Conservation (phyloP, 92 coral and sea anemone species). For the Zoanthus sansibaricus region DNA sequence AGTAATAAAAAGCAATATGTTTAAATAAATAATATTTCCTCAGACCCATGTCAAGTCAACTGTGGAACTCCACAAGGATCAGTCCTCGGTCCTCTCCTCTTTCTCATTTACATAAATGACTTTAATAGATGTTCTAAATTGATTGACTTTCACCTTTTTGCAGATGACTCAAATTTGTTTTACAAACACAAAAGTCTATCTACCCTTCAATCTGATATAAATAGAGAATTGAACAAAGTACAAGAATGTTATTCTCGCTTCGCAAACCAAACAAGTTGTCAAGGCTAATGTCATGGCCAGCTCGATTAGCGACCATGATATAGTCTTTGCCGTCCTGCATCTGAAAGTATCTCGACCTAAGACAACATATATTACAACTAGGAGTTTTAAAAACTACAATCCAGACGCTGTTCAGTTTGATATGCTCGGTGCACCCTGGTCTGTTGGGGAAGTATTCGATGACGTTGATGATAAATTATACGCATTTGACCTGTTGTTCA, state of each 20-base stretch:
- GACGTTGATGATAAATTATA: slow-evolving; percentile 54
- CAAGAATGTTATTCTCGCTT: not conserved
- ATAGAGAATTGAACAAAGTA: too few relatives aligned
- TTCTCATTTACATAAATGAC: too few relatives aligned
- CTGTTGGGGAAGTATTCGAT: slow-evolving; percentile 48
- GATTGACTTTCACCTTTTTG: too few relatives aligned
- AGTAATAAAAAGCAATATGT: too few relatives aligned
- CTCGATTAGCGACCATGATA: slow-evolving; percentile 51
- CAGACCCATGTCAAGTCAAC: too few relatives aligned
- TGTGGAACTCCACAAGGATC: too few relatives aligned
- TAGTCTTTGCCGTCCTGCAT: slow-evolving; percentile 31
- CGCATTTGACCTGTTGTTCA: slow-evolving; percentile 49
- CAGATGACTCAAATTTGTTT: too few relatives aligned
- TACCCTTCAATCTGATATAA: too few relatives aligned
- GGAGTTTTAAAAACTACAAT: slow-evolving; percentile 49
- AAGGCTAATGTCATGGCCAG: slow-evolving; percentile 38
- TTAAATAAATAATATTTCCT: too few relatives aligned
- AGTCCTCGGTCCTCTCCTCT: too few relatives aligned
- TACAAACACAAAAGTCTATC: too few relatives aligned
- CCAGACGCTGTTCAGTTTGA: slow-evolving; percentile 41
- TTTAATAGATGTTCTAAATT: too few relatives aligned
- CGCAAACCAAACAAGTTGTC: not conserved
- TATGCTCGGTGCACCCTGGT: slow-evolving; percentile 52
- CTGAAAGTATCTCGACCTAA: slow-evolving; percentile 41
- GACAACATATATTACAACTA: slow-evolving; percentile 48